Evolutionary conservation across 2,888 invertebrate genomes (phyloP), one percentile per base, ranked within the genome.

Genomic region (Antitype chi): DNA sequence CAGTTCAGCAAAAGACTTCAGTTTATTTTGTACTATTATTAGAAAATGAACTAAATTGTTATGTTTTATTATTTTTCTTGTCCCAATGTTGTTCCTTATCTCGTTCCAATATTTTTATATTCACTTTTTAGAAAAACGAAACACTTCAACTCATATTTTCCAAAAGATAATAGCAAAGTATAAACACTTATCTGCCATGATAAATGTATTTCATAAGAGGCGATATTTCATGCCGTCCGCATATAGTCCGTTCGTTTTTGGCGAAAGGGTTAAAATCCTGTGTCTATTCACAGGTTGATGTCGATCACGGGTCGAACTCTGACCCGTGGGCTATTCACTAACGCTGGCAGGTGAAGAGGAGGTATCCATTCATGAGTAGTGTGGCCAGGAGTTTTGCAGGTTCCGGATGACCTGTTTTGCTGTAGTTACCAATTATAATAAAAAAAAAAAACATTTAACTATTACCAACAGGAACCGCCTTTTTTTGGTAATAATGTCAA

Each of bases 311-410:
- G 57, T 83, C 68, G 85, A 87, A 81, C 79, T 85, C 74, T 79
- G 85, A 80, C 87, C 85, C 86, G 79, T 76, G 78, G 81, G 87
- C 88, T 90, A 91, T 91, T 90, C 90, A 88, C 85, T 90, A 84
- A 86, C 82, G 72, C 80, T 84, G 86, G 87, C 89, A 89, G 88
- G 88, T 91, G 87, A 89, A 89, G 77, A 84, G 85, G 87, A 84
- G 90, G 88, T 87, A 92, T 89, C 89, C 89, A 89, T 91, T 88
- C 76, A 85, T 68, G 52, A 49, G 59, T 85, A 84, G 82, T 52
- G 74, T 88, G 75, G 1, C 87, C 79, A 85, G 59, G 53, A 38
- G 52, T 47, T 55, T 15, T 1, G 43, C 0, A 9, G 28, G 49
- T 43, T 49, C 25, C 9, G 17, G 15, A 32, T 62, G 47, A 38